Evolutionary conservation across 2,888 invertebrate genomes (phyloP), one percentile per base, ranked within the genome.

Genomic region (Arenicola marina): DNA sequence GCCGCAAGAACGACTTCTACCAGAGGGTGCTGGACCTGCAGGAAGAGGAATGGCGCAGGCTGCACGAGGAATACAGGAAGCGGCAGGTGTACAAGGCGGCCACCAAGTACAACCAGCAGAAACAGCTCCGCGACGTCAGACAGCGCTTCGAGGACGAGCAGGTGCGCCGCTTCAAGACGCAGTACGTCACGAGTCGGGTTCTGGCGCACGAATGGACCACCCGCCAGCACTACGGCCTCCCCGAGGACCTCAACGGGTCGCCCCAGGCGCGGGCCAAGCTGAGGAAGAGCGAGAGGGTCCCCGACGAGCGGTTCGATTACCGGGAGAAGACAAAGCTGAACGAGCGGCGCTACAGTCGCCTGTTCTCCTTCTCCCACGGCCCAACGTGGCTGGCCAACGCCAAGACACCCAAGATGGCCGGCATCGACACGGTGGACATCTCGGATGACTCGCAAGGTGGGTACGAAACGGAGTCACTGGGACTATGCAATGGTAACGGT

Each of bases 151-250:
- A 56, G 24, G 60, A 60, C 15, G 60, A 60, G 24, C 54, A 56
- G 34, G 18, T 38, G 32, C 29, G 31, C 21, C 69, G 77, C 7
- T 78, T 76, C 65, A 73, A 74, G 59, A 75, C 74, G 7, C 77
- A 78, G 62, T 78, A 78, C 59, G 76, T 78, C 33, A 78, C 77
- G 34, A 69, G 72, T 55, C 70, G 75, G 24, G 71, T 75, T n/a
- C 63, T 78, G 1, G 75, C 75, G 51, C 68, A 76, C 46, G 76
- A 75, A 55, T 66, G 69, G 34, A 69, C 56, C 51, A 72, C 72
- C 55, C 66, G 76, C 1, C 58, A 71, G n/a, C 65, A 71, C 26
- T 76, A 75, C 51, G 77, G 77, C 21, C 63, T 78, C n/a, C 77
- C 77, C 2, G 74, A 73, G 44, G 44, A 58, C 18, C 18, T 44